Percentiles rank a stretch among this genome's conserved stretches.
Conservation (phyloP, 2,113 vertebrate species). For the Phalacrocorax pelagicus region DNA sequence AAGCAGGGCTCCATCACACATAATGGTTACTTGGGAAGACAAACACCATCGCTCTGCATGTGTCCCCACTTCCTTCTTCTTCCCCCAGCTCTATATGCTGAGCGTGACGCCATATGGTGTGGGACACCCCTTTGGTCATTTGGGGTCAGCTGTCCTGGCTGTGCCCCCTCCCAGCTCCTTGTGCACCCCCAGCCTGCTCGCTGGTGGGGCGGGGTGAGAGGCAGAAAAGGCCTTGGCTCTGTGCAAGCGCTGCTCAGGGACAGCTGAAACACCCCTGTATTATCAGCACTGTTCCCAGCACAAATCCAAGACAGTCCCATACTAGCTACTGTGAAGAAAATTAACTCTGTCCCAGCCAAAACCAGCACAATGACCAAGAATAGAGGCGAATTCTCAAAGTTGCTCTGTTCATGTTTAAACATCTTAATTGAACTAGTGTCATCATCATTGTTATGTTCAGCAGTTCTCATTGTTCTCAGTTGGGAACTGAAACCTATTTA, state of each 20-base stretch:
- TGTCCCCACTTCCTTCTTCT: background rate
- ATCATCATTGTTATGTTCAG: background rate
- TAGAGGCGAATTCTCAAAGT: background rate
- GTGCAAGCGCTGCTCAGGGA: too few relatives aligned
- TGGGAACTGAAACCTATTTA: background rate
- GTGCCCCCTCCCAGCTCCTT: too few relatives aligned
- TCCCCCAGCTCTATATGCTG: too few relatives aligned
- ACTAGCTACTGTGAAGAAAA: background rate
- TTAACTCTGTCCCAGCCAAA: background rate
- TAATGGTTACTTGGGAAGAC: background rate
- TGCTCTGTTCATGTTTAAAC: background rate
- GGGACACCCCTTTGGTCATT: too few relatives aligned
- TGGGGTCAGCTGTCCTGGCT: too few relatives aligned
- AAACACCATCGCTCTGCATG: accelerated
- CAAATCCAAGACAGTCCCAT: background rate
- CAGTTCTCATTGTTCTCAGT: background rate
- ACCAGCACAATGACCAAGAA: background rate
- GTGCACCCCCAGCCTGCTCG: too few relatives aligned
- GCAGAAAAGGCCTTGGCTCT: too few relatives aligned
- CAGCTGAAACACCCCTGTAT: accelerated
- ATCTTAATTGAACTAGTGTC: background rate
- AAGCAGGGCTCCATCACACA: accelerated
- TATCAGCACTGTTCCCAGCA: accelerated
- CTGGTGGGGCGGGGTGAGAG: too few relatives aligned
- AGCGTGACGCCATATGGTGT: too few relatives aligned